Evolutionary conservation across 2,797 vertebrate species (phyloP).

Genomic region (Xiphophorus birchmanni): DNA sequence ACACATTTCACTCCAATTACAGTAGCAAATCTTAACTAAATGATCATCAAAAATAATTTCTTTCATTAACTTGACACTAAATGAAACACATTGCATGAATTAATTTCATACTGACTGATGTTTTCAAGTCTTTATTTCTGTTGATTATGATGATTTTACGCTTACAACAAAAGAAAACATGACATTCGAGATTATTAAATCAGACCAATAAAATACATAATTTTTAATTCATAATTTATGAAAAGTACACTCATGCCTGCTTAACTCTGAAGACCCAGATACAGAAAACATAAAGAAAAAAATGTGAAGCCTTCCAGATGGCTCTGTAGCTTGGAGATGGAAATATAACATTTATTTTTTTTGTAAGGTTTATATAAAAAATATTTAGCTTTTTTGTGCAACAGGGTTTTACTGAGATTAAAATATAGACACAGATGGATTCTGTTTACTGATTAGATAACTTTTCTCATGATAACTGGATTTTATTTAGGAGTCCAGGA

Average conservation of each 20-base stretch:
- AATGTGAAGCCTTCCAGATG: no score
- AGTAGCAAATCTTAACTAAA: background rate
- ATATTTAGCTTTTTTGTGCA: no score
- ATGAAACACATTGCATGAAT: background rate
- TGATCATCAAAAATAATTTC: background rate
- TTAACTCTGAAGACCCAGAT: no score
- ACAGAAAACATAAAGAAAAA: no score
- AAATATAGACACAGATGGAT: background rate
- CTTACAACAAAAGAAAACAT: background rate
- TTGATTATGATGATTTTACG: background rate
- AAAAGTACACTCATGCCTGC: no score
- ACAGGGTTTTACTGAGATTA: background rate
- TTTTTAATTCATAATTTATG: background rate
- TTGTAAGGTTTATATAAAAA: no score
- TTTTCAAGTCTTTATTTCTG: background rate
- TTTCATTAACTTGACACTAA: background rate
- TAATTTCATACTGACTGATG: background rate
- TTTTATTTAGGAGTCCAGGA: background rate
- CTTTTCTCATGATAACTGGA: background rate
- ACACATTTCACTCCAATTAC: background rate
- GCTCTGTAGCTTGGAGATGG: no score
- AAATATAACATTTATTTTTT: no score
- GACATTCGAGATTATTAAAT: background rate
- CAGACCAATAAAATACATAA: background rate
- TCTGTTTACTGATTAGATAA: background rate